Percentiles rank a stretch among this genome's conserved stretches.
phyloP scores from a whole-genome alignment of 2,888 invertebrate species.

The Rhamphomyia laevipes region DNA sequence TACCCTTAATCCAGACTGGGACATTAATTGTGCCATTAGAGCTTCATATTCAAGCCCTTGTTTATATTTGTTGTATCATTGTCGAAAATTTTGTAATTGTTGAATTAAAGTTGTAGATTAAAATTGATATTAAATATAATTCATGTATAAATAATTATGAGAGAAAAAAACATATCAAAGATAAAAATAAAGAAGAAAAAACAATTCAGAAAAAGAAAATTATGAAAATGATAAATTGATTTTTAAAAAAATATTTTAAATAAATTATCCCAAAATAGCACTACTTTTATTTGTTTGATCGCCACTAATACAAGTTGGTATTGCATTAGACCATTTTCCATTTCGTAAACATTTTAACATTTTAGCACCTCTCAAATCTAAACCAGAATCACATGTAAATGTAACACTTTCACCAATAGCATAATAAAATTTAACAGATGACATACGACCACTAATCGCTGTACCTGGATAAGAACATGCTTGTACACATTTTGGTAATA shows the following conservation, averaged over 20 bases:
- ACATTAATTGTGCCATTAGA: not conserved
- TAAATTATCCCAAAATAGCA: not conserved
- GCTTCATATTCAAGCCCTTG: not conserved
- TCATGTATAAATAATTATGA: no score
- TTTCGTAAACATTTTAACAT: slow-evolving; percentile 69
- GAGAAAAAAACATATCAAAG: no score
- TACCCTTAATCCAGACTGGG: not conserved
- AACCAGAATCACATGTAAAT: slow-evolving; percentile 70
- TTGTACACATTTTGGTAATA: slow-evolving; percentile 73
- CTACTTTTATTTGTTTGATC: slow-evolving; percentile 10
- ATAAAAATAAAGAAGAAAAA: not conserved
- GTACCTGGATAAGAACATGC: slow-evolving; percentile 82
- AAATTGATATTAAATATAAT: no score
- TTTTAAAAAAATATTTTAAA: not conserved
- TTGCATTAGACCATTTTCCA: slow-evolving; percentile 78
- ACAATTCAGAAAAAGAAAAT: not conserved
- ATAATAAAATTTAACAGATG: slow-evolving; percentile 78
- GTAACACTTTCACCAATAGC: slow-evolving; percentile 75
- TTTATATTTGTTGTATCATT: not conserved
- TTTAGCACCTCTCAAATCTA: slow-evolving; percentile 60
- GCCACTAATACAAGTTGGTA: slow-evolving; percentile 54
- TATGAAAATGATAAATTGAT: not conserved
- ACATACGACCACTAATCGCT: slow-evolving; percentile 75
- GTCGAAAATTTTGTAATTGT: not conserved
- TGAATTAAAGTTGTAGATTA: not conserved